A percentile compares a stretch with the other conserved stretches of the same genome.
Evolutionary conservation across 92 coral and sea anemone species (phyloP).

Genomic region (Epizoanthus fatuus): DNA sequence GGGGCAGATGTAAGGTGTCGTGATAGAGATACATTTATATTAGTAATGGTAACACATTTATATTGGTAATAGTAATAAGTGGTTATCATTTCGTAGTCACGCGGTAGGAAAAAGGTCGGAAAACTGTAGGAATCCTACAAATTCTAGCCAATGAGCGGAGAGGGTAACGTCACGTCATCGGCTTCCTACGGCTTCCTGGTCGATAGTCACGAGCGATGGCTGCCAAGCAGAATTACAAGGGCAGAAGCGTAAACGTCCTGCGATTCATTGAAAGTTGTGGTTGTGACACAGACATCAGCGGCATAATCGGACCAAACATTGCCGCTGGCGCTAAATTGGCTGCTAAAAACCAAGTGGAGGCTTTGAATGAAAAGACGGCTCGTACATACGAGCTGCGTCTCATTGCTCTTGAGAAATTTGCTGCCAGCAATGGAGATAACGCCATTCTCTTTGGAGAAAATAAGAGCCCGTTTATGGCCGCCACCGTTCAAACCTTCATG

Average conservation of each 20-base stretch:
- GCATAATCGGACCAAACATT: slow-evolving; percentile 32
- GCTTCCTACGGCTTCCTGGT: too few relatives aligned
- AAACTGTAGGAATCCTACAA: not conserved
- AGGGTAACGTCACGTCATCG: not conserved
- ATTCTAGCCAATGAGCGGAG: not conserved
- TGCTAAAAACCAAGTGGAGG: slow-evolving; percentile 43
- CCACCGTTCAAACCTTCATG: not conserved
- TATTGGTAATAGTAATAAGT: not conserved
- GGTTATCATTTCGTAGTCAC: not conserved
- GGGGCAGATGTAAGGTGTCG: too few relatives aligned
- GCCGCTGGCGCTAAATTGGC: slow-evolving; percentile 58
- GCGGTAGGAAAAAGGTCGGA: not conserved
- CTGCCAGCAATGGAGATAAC: not conserved
- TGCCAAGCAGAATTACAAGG: slow-evolving; percentile 31
- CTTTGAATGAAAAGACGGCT: slow-evolving; percentile 44
- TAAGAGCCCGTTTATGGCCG: not conserved
- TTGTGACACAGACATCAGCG: slow-evolving; percentile 15
- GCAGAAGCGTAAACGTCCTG: slow-evolving; percentile 51
- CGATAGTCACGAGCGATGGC: not conserved
- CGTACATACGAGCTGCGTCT: not conserved
- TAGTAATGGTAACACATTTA: too few relatives aligned
- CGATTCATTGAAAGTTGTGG: slow-evolving; percentile 50
- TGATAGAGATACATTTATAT: not conserved
- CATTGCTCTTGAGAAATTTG: not conserved
- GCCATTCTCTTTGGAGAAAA: not conserved